Percentiles rank a stretch among this genome's conserved stretches.
Evolutionary conservation across 2,888 invertebrate genomes (phyloP).

Genomic region (Exephanes ischioxanthus): DNA sequence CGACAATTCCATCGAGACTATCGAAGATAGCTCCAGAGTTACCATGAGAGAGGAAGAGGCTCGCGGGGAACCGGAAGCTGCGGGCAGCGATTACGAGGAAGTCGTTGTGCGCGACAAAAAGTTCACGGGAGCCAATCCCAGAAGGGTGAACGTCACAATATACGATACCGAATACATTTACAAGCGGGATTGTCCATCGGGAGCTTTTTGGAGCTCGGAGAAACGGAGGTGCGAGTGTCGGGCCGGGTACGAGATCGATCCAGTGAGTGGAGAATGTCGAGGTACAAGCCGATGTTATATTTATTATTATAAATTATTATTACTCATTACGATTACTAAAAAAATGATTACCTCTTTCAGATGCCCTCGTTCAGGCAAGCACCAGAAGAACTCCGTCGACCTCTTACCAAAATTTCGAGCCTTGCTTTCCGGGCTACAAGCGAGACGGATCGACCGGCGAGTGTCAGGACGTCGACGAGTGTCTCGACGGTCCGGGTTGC

Average conservation of each 20-base stretch:
- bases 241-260: constrained; percentile 44
- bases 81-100: constrained; percentile 46
- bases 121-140: constrained; percentile 7
- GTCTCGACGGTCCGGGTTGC: constrained; percentile 82
- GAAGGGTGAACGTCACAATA: constrained; percentile 24
- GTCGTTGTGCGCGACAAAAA: constrained; percentile 28
- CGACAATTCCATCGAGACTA: constrained; percentile 48
- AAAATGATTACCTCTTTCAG: constrained; percentile 14
- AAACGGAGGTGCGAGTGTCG: constrained; percentile 53
- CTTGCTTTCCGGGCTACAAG: constrained; percentile 52
- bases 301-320: not conserved
- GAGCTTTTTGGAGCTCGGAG: constrained; percentile 47
- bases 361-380: constrained; percentile 17
- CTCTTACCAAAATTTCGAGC: not conserved
- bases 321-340: not conserved
- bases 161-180: constrained; percentile 28
- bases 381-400: not conserved
- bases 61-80: constrained; percentile 28
- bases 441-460: constrained; percentile 80
- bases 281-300: constrained; percentile 25
- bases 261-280: constrained; percentile 53
- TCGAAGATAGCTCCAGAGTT: not conserved
- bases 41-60: constrained; percentile 37
- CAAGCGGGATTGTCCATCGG: constrained; percentile 43
- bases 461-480: constrained; percentile 87